Evolutionary conservation across 1,140 invertebrate species (phyloP), one percentile per base, ranked within the genome.

Genomic region (Fragariocoptes setiger): DNA sequence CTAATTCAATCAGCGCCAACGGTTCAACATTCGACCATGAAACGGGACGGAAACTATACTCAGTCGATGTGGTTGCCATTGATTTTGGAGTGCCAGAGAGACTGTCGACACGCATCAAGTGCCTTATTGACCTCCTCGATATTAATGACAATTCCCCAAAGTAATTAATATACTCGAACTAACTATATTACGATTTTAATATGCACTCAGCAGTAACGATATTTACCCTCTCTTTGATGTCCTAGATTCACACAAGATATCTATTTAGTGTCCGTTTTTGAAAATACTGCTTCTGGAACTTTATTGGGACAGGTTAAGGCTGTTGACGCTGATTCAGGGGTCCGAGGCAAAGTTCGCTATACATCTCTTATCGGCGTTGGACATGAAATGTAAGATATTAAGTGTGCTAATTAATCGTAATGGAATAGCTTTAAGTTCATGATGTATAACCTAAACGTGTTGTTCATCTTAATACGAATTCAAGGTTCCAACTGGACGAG

Each of bases 121-220:
- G 83, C 0, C 71, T 68, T 0, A 71, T 88, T 2, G 70, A 73
- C 50, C 57, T 92, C 15, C 66, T 72, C 42, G 83, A 92, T 54
- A 63, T 76, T 2, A 90, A 92, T 52, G 85, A 15, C 5, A 31
- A 19, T 19, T 36, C 4, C 13, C 5, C 20, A 5, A 22, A 3
- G 14, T 22, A 42, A 5, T 41, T n/a, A 43, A 15, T n/a, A 42
- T 20, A 13, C n/a, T 13, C 12, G n/a, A 35, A 35, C 12, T 13
- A 35, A 35, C 12, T 13, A 35, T n/a, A 35, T 13, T 35, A 13
- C 12, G 12, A 12, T 35, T 13, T 35, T 35, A 35, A 35, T 35
- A 13, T 13, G n/a, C n/a, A 13, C 12, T 35, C 12, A 35, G n/a
- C n/a, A 35, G 12, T 13, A 13, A 13, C n/a, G n/a, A 13, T 43